phyloP scores from a whole-genome alignment of 2,888 invertebrate genomes.

The Eulithis testata region DNA sequence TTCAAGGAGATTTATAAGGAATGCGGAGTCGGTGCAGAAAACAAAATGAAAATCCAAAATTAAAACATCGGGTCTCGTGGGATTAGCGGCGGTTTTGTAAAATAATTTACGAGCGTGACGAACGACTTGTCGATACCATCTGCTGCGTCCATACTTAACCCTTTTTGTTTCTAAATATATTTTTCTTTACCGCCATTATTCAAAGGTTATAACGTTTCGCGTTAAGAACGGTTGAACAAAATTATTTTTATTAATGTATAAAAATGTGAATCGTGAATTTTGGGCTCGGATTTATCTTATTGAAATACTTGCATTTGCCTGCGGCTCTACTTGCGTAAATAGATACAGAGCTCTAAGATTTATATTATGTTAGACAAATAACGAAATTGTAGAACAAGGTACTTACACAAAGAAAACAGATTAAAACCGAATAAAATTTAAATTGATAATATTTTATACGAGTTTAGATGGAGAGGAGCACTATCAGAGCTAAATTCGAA shows the following conservation, averaged over 20 bases:
- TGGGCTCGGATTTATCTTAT: conserved; percentile 69
- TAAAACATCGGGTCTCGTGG: conserved; percentile 78
- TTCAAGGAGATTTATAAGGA: conserved; percentile 67
- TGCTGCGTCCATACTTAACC: conserved; percentile 77
- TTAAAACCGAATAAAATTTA: not conserved
- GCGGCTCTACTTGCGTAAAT: not conserved
- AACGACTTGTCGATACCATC: conserved; percentile 82
- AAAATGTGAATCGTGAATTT: conserved; percentile 70
- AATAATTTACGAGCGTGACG: conserved; percentile 84
- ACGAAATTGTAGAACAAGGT: too few relatives aligned
- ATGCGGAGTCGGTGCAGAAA: conserved; percentile 63
- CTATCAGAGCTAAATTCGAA: conserved; percentile 28
- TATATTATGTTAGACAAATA: too few relatives aligned
- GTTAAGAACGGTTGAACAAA: conserved; percentile 70
- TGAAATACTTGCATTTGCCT: conserved; percentile 45
- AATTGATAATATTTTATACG: not conserved
- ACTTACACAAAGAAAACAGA: too few relatives aligned
- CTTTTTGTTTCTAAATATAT: conserved; percentile 79
- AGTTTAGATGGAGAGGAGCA: not conserved
- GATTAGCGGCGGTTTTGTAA: conserved; percentile 82
- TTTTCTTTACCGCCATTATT: conserved; percentile 78
- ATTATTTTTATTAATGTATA: conserved; percentile 78
- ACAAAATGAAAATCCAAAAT: conserved; percentile 76
- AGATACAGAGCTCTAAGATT: not conserved
- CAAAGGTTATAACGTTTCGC: conserved; percentile 80